A percentile compares a stretch with the other conserved stretches of the same genome.
These are phyloP conservation scores for Dyspetes luteomarginatus DNA, from an alignment of 2,888 invertebrate species.

Conservation along the genomic window DNA sequence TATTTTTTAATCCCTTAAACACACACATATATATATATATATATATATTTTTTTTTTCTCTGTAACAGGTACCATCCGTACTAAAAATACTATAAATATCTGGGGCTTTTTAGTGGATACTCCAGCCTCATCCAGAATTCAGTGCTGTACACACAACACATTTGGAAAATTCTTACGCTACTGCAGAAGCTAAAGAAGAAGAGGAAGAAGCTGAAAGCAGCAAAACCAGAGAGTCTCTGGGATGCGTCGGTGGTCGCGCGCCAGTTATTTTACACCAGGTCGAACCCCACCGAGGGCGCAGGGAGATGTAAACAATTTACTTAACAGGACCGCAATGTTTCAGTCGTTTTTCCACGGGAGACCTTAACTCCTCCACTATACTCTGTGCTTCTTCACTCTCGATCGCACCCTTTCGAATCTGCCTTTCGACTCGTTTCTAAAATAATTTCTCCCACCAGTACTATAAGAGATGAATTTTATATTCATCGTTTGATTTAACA, in stretches of 20 bases:
- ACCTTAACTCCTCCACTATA: conserved; percentile 65
- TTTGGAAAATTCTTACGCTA: conserved; percentile 33
- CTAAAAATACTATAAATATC: conserved; percentile 48
- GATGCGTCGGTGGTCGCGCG: conserved; percentile 67
- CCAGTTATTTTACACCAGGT: conserved; percentile 68
- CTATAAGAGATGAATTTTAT: too few species aligned
- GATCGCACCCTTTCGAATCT: not conserved
- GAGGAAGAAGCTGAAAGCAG: conserved; percentile 35
- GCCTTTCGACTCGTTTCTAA: too few species aligned
- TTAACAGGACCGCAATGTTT: conserved; percentile 71
- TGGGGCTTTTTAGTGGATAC: conserved; percentile 44
- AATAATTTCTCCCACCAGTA: too few species aligned
- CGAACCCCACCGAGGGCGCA: conserved; percentile 58
- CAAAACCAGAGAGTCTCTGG: conserved; percentile 61
- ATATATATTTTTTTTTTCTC: conserved; percentile 1
- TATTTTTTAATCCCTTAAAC: conserved; percentile 14
- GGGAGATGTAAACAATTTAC: conserved; percentile 72
- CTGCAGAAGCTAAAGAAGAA: conserved; percentile 39
- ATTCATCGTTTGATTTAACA: too few species aligned
- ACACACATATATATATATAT: conserved; percentile 2
- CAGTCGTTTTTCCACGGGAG: conserved; percentile 65
- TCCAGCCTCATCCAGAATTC: conserved; percentile 25
- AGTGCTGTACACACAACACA: not conserved
- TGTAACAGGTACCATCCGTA: conserved; percentile 31
- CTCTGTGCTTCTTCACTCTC: conserved; percentile 54